Percentiles rank a stretch among this genome's conserved stretches.
phyloP scores from a whole-genome alignment of 2,888 invertebrate genomes.

The Drosophila putrida region DNA sequence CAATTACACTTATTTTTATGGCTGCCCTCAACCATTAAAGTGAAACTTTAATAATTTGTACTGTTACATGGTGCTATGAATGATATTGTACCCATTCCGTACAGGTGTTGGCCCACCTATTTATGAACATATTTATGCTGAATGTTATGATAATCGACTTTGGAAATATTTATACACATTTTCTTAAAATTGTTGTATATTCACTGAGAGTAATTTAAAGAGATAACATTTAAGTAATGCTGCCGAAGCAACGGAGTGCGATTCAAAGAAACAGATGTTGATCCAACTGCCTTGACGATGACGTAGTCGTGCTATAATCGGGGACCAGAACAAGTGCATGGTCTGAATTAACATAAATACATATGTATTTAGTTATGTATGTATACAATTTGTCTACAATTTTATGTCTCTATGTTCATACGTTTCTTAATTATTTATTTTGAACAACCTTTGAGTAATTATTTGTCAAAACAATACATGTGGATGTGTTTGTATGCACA shows the following conservation, averaged over 20 bases:
- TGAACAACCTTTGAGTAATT: background rate
- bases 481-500: background rate
- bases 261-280: conserved; percentile 59
- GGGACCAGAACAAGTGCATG: conserved; percentile 31
- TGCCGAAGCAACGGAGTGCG: background rate
- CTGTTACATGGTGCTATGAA: background rate
- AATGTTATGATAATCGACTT: background rate
- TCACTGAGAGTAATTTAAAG: background rate
- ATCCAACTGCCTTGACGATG: conserved; percentile 50
- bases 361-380: background rate
- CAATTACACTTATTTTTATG: background rate
- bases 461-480: background rate
- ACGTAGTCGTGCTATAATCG: conserved; percentile 69
- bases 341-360: conserved; percentile 14
- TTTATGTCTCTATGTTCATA: background rate
- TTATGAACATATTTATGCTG: background rate
- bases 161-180: background rate
- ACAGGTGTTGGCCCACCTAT: background rate
- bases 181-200: background rate
- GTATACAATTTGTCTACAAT: background rate
- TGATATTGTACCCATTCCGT: background rate
- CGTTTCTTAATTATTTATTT: conserved; percentile 3
- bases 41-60: background rate
- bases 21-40: background rate
- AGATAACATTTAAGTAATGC: background rate